Evolutionary conservation across 2,797 vertebrate species (phyloP).

Genomic region (Mareca penelope): DNA sequence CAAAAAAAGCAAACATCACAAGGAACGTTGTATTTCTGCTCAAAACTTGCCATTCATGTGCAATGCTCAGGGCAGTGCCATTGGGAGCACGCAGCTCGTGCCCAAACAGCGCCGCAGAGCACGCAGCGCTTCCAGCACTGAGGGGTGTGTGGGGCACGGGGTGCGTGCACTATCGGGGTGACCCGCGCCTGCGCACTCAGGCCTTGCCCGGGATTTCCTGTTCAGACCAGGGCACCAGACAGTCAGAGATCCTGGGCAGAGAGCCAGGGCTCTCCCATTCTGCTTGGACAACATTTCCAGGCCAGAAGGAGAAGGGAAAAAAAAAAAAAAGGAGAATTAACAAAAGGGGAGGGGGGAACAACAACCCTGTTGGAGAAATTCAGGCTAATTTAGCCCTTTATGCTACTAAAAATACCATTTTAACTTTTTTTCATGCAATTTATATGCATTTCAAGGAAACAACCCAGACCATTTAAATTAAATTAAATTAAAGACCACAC

Average conservation of each 20-base stretch:
- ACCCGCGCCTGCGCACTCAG: not conserved
- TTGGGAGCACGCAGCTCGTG: no score
- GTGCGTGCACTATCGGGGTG: not conserved
- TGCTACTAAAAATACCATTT: not conserved
- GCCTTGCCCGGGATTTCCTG: slow-evolving; percentile 51
- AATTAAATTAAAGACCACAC: not conserved
- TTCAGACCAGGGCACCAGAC: slow-evolving; percentile 30
- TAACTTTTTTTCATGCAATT: not conserved
- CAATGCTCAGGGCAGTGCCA: not conserved
- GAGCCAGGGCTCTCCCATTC: not conserved
- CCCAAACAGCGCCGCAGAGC: no score
- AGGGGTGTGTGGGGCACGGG: rapidly evolving
- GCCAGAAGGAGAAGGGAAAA: not conserved
- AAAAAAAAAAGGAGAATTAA: not conserved
- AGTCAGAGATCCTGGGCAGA: not conserved
- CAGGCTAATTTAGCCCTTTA: not conserved
- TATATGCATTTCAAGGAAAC: not conserved
- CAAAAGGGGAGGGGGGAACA: no score
- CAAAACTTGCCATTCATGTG: not conserved
- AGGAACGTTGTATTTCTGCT: not conserved
- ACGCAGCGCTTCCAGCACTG: not conserved
- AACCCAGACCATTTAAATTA: not conserved
- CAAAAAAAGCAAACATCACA: not conserved
- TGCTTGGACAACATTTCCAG: not conserved
- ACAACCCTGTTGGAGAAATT: not conserved